phyloP scores from a whole-genome alignment of 37 sponge, comb jelly and placozoan genomes.

The Beroe forskalii region DNA sequence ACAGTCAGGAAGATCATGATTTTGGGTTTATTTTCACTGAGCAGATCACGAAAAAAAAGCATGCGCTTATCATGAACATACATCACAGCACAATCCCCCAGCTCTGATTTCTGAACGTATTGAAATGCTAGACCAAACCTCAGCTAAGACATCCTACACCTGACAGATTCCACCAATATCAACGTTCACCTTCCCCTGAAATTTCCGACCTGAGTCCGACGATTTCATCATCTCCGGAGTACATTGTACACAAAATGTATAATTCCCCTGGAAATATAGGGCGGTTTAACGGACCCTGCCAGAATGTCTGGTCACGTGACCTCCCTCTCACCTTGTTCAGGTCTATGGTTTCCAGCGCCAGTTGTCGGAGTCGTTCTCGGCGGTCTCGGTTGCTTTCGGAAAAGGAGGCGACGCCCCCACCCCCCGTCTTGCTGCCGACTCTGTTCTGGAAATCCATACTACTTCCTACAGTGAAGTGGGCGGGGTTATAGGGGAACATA shows the following conservation, averaged over 20 bases:
- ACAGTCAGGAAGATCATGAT: no score
- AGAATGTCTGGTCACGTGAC: background rate
- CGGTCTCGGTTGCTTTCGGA: conserved; percentile 92
- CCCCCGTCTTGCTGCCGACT: conserved; percentile 92
- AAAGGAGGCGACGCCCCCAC: conserved; percentile 89
- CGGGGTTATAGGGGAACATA: no score
- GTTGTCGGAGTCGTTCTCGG: conserved; percentile 86
- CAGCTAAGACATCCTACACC: no score
- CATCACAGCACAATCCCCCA: no score
- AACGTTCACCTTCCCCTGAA: conserved; percentile 24
- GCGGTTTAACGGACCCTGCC: background rate
- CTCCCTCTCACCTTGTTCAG: conserved; percentile 74
- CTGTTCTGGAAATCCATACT: conserved; percentile 97
- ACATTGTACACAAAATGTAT: background rate
- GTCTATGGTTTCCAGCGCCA: conserved; percentile 97
- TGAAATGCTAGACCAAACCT: no score
- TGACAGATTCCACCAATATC: no score
- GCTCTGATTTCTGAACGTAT: no score
- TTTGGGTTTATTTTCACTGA: no score
- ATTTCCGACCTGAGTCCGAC: conserved; percentile 8
- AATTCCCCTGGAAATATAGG: conserved; percentile 19
- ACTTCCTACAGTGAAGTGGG: no score
- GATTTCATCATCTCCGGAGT: background rate
- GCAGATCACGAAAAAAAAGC: no score
- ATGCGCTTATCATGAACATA: no score